Base-by-base conservation (phyloP, 2,113 vertebrate genomes). In the Thamnaconus septentrionalis region DNA sequence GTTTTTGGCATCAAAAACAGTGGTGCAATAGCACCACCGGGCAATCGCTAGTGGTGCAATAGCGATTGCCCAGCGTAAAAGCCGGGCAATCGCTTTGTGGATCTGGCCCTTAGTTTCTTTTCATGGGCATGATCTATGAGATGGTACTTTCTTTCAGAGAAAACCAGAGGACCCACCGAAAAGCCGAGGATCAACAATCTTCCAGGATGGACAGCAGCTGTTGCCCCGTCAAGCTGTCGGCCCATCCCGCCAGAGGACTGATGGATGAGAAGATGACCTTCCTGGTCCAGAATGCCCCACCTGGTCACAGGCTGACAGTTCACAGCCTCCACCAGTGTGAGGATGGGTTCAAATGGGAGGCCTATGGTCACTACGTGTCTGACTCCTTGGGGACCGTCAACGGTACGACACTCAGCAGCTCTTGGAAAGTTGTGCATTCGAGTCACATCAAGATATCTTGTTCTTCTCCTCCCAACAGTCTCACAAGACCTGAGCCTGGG, bases 221-320 rank as follows among this genome's bases (percentile, higher is more conserved):
- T 3, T 61, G 43, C 3, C 64, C 44, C 50, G 80, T 85, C n/a
- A 53, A 64, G 44, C 72, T 92, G 45, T 85, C 71, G 0, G 81
- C 89, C 5, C 59, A 63, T 41, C 91, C 91, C 0, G 57, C 73
- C 52, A 81, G 86, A 69, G 82, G 78, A 48, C 83, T 89, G 0
- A 2, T 88, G 60, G 90, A 92, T 56, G 90, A 91, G 62, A 82
- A 72, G 73, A 76, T 90, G 3, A 7, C 63, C 4, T 52, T 91
- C 10, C 9, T 71, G 56, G 85, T 90, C n/a, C 47, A 81, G 55
- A 71, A 69, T 1, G 71, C 59, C 18, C 46, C 46, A 0, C 81
- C 88, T 5, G 66, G 75, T 5, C 56, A 51, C 18, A 59, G 41
- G 12, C 52, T 92, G 47, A 92, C 91, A 0, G 0, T 92, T 45